These are phyloP conservation scores for Halyomorpha halys DNA, from an alignment of 1,140 invertebrate species.

Conservation along the genomic window DNA sequence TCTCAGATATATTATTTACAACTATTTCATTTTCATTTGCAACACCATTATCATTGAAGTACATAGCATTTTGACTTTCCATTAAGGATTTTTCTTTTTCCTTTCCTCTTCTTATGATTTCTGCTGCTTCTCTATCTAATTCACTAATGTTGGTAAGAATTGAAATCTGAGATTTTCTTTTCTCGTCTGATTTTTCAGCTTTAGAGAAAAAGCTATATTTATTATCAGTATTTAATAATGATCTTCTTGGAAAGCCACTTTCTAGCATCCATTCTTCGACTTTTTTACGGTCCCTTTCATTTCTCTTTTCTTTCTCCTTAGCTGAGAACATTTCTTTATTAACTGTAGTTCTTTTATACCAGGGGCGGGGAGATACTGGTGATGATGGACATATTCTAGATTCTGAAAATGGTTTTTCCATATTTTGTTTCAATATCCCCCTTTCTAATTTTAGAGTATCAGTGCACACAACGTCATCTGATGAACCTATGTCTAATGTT, in stretches of 20 bases:
- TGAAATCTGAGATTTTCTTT: slow-evolving; percentile 49
- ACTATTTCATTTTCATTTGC: slow-evolving; percentile 33
- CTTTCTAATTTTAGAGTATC: slow-evolving; percentile 41
- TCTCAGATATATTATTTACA: slow-evolving; percentile 33
- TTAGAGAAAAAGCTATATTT: slow-evolving; percentile 31
- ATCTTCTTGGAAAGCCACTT: slow-evolving; percentile 30
- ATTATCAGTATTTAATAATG: slow-evolving; percentile 30
- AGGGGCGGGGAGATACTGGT: slow-evolving; percentile 46
- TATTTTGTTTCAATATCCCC: slow-evolving; percentile 37
- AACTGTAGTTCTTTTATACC: slow-evolving; percentile 47
- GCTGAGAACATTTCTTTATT: slow-evolving; percentile 21
- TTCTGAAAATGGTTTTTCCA: slow-evolving; percentile 24
- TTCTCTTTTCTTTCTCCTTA: slow-evolving; percentile 29
- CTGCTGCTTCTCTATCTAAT: slow-evolving; percentile 62
- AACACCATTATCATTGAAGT: slow-evolving; percentile 34
- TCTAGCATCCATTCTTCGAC: slow-evolving; percentile 33
- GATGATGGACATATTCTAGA: slow-evolving; percentile 29
- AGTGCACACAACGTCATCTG: slow-evolving; percentile 33
- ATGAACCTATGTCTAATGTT: slow-evolving; percentile 15
- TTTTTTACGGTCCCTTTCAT: slow-evolving; percentile 31
- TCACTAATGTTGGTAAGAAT: slow-evolving; percentile 70
- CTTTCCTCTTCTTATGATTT: slow-evolving; percentile 54
- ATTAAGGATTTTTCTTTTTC: slow-evolving; percentile 35
- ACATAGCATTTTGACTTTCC: slow-evolving; percentile 35
- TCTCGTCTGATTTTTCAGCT: slow-evolving; percentile 37